Conservation (phyloP, 2,888 invertebrate genomes). For the Halictus ligatus region DNA sequence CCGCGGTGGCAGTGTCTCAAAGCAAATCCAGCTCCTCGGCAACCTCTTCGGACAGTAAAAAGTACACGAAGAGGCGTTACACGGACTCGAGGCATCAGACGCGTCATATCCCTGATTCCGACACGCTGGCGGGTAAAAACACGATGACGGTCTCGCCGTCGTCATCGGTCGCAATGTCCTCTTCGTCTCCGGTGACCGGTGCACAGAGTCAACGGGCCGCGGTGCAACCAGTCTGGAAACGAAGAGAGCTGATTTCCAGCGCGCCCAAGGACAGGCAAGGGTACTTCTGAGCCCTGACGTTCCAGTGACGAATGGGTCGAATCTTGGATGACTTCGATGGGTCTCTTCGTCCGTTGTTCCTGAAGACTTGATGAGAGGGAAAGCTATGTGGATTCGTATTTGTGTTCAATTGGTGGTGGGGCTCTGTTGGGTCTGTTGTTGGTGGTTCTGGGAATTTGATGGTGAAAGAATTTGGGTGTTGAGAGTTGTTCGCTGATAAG, state of each 20-base stretch:
- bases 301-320: conserved; percentile 46
- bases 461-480: not conserved
- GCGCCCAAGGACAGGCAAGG: conserved; percentile 85
- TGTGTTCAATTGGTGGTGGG: not conserved
- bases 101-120: conserved; percentile 86
- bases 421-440: not conserved
- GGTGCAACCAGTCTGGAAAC: conserved; percentile 88
- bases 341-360: not conserved
- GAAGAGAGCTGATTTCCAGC: conserved; percentile 93
- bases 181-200: conserved; percentile 65
- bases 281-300: conserved; percentile 71
- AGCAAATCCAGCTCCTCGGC: conserved; percentile 82
- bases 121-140: conserved; percentile 82
- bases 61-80: conserved; percentile 87
- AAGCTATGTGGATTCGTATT: not conserved
- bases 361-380: not conserved
- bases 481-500: not conserved
- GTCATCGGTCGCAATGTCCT: conserved; percentile 71
- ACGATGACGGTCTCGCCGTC: conserved; percentile 70
- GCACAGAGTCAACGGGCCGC: conserved; percentile 68
- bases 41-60: conserved; percentile 85
- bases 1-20: conserved; percentile 37
- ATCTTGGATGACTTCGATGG: conserved; percentile 25
- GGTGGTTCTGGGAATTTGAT: not conserved
- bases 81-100: conserved; percentile 87